Conservation (phyloP, 2,888 invertebrate genomes). For the Apantesis nais region DNA sequence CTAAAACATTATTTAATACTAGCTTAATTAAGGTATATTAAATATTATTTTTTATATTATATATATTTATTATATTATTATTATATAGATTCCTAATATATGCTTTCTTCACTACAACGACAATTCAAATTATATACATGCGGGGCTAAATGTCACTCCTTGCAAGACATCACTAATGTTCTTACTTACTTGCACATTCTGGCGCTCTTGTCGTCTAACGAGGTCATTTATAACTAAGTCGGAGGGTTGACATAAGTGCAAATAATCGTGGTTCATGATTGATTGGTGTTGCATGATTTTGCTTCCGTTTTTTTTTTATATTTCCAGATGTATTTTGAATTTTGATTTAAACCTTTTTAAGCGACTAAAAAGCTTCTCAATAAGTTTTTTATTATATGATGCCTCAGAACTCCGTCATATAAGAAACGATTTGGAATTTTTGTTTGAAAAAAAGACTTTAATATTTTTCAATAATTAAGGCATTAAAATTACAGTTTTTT, state of each 20-base stretch:
- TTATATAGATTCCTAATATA: neutral
- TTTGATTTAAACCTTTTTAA: neutral
- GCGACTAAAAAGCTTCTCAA: neutral
- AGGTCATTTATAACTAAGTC: slow-evolving; percentile 36
- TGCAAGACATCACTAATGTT: neutral
- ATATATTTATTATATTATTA: too few relatives aligned
- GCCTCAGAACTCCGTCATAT: neutral
- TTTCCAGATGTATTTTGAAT: neutral
- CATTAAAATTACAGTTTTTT: too few relatives aligned
- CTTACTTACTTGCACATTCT: slow-evolving; percentile 6
- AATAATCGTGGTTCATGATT: slow-evolving; percentile 38
- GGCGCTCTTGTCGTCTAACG: slow-evolving; percentile 22
- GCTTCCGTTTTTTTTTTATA: neutral
- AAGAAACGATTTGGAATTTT: too few relatives aligned
- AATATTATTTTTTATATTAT: too few relatives aligned
- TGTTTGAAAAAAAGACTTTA: too few relatives aligned
- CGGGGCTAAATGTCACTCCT: neutral
- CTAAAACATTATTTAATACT: too few relatives aligned
- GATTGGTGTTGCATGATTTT: slow-evolving; percentile 18
- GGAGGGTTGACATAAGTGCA: slow-evolving; percentile 31
- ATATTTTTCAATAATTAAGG: too few relatives aligned
- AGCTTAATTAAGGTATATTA: neutral
- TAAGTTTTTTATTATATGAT: neutral
- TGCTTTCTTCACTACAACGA: neutral
- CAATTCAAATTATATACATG: slow-evolving; percentile 3